Base-by-base conservation (phyloP, 53 echinoderm and acorn worm genomes). In the Stichopus horrens region DNA sequence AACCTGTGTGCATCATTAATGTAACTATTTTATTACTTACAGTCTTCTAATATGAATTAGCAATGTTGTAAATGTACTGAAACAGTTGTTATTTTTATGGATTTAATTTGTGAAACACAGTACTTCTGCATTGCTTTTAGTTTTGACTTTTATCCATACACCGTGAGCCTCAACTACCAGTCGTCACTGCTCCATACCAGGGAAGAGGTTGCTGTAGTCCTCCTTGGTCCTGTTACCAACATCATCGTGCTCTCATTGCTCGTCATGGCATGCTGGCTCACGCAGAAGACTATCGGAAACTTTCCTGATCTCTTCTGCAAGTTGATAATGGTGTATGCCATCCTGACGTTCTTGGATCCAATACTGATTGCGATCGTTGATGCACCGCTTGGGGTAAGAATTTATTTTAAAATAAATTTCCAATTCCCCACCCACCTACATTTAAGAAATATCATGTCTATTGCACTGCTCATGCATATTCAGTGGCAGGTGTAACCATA, bases 281-380 rank as follows among this genome's bases (percentile, higher is more conserved):
- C 89, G 74, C 98, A 98, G 95, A 93, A 89, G 90, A 53, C 82
- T 5, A 87, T 96, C 0, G 98, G 98, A 11, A 94, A 90, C 90
- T 98, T 96, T 88, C 98, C 98, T 7, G 92, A 94, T 55, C 88
- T 98, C 23, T 94, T 95, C 89, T 98, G 96, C 88, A 98, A 98
- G 91, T 92, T 98, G 85, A 92, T 98, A 89, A 95, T 98, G 67
- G 95, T 95, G 83, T 98, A 83, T 58, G 87, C 93, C 37, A 91
- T 98, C 83, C 92, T 92, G 79, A 92, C 98, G 54, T 90, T 98
- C 89, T 86, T 98, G 53, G 98, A 98, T 58, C 93, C 95, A 3
- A 83, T 93, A 51, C 86, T 95, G 89, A 98, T 98, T 65, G 95
- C 95, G 9, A 92, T 94, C 65, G 93, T 98, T 51, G 98, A 98